Conservation (phyloP, 2,888 invertebrate species). For the Amphimallon solstitiale region DNA sequence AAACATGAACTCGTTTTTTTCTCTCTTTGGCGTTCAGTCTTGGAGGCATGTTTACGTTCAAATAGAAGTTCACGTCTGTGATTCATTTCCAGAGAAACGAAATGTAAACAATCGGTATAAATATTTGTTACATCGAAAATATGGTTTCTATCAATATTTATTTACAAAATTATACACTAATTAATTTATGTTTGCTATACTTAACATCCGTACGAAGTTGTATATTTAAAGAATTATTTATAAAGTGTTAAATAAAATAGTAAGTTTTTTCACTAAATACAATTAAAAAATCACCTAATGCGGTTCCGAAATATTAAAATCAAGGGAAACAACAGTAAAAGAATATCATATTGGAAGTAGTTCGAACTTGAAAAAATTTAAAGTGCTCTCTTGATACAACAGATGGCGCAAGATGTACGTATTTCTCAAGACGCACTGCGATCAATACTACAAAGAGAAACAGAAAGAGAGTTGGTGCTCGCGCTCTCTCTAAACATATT, state of each 20-base stretch:
- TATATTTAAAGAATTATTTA: neutral
- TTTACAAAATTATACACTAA: constrained; percentile 9
- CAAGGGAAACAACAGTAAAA: neutral
- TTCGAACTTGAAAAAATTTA: neutral
- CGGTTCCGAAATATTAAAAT: no score
- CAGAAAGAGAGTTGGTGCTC: neutral
- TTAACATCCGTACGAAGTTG: neutral
- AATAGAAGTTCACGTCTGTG: constrained; percentile 6
- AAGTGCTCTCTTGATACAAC: constrained; percentile 6
- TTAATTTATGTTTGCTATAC: neutral
- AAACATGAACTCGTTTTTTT: constrained; percentile 44
- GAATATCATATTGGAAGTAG: no score
- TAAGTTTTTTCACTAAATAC: no score
- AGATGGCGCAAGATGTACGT: constrained; percentile 30
- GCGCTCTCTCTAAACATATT: constrained; percentile 2
- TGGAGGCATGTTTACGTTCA: constrained; percentile 31
- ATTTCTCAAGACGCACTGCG: constrained; percentile 20
- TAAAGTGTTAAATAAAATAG: no score
- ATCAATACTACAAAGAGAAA: constrained; percentile 21
- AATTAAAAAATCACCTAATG: no score
- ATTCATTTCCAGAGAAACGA: constrained; percentile 15
- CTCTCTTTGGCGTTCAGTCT: constrained; percentile 8
- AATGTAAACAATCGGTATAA: constrained; percentile 19
- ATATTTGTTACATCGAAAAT: constrained; percentile 27
- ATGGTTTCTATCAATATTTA: constrained; percentile 29